phyloP scores from a whole-genome alignment of 2,888 invertebrate genomes.

The Kuschelorhynchus macadamiae region DNA sequence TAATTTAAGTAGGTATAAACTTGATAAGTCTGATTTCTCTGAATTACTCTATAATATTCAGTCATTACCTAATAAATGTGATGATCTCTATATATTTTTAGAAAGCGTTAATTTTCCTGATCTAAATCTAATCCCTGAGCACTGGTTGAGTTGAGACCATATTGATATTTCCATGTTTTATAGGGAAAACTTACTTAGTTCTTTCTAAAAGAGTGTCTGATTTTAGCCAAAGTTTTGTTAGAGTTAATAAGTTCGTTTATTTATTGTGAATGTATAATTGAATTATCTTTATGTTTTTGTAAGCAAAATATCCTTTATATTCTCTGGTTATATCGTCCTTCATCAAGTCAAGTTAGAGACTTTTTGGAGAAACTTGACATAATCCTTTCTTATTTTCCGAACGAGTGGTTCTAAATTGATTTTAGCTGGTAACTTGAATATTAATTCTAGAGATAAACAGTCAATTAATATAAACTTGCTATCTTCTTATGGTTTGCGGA shows the following conservation, averaged over 20 bases:
- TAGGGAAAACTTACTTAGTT: too few relatives aligned
- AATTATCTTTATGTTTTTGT: not conserved
- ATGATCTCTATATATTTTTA: too few relatives aligned
- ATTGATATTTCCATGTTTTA: too few relatives aligned
- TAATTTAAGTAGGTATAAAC: too few relatives aligned
- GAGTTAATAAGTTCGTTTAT: not conserved
- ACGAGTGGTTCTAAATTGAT: not conserved
- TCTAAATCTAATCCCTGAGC: too few relatives aligned
- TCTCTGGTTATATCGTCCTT: not conserved
- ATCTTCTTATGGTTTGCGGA: not conserved
- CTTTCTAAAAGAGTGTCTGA: too few relatives aligned
- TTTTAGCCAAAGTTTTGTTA: too few relatives aligned
- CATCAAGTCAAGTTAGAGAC: not conserved
- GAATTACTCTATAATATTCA: too few relatives aligned
- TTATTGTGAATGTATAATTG: not conserved
- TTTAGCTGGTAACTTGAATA: constrained; percentile 3
- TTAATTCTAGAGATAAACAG: not conserved
- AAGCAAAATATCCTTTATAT: not conserved
- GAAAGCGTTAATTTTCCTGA: too few relatives aligned
- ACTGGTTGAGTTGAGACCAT: too few relatives aligned
- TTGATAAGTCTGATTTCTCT: too few relatives aligned
- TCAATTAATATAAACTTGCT: not conserved
- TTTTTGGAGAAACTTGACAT: not conserved
- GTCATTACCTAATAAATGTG: too few relatives aligned
- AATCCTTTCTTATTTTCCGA: not conserved